Evolutionary conservation across 2,888 invertebrate species (phyloP), one percentile per base, ranked within the genome.

Genomic region (Pinctada fucata): DNA sequence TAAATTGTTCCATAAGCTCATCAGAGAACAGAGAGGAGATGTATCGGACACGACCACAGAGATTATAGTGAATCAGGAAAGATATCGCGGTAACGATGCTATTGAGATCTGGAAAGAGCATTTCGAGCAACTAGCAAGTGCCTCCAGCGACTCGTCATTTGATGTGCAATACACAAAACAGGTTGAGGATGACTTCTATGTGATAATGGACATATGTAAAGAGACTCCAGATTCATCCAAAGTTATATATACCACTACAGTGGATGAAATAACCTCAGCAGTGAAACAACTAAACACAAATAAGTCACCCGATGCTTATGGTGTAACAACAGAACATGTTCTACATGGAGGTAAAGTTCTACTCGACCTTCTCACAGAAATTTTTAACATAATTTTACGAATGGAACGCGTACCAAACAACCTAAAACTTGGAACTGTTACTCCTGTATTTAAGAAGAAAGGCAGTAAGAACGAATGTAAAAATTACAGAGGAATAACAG

Each of bases 381-480:
- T 45, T 8, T 4, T 72, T 2, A 72, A 72, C 47, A 58, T 31
- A 2, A 66, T 66, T 8, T 13, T 75, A 31, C 3, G 3, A 8
- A 16, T 8, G 1, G 3, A 31, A 2, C 3, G 1, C 5, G 6
- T 66, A 45, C 66, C 75, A 1, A 8, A 16, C 10, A 3, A 5
- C n/a, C n/a, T 67, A 3, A 75, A 75, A 58, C 2, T 47, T 6
- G 68, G 69, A 5, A 58, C 52, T 5, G 13, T 69, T 45, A 52
- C 58, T n/a, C 75, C 75, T 13, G 69, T 75, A 5, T 75, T 47
- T 63, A 75, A 75, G 47, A 75, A 51, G 58, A 68, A 75, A 47
- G 52, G 75, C 52, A 69, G 52, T 6, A 75, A 75, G 58, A 47
- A 52, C 31, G 58, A 75, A 1, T 52, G 58, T 2, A 68, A 75